A percentile compares a stretch with the other conserved stretches of the same genome.
Evolutionary conservation across 2,797 vertebrate genomes (phyloP).

Genomic region (Chiroxiphia lanceolata): DNA sequence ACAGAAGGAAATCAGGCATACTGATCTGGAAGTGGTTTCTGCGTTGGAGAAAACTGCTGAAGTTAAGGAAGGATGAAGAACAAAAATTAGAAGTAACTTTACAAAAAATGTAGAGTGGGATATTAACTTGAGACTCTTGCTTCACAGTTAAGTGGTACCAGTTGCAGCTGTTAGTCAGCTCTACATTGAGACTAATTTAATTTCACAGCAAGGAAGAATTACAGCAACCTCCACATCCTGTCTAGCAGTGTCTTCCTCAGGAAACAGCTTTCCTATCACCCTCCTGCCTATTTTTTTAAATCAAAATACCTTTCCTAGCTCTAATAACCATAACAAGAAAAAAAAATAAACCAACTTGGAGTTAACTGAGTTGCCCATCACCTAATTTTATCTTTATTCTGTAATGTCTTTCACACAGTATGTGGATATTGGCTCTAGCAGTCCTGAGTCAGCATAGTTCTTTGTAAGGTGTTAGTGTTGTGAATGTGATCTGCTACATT

Average conservation of each 20-base stretch:
- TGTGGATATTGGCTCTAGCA: background rate
- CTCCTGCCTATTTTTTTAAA: background rate
- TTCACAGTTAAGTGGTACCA: background rate
- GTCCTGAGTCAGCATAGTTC: background rate
- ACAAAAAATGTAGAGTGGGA: background rate
- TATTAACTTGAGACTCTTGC: background rate
- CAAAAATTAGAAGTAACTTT: background rate
- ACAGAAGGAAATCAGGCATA: background rate
- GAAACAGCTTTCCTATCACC: background rate
- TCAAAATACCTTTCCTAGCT: background rate
- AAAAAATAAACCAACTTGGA: background rate
- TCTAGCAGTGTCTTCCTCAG: constrained; percentile 25
- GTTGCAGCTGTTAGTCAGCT: background rate
- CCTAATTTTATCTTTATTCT: background rate
- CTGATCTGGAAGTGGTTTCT: background rate
- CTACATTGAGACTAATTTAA: background rate
- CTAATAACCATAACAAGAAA: background rate
- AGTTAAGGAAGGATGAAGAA: background rate
- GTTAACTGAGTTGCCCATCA: background rate
- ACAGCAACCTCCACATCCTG: background rate
- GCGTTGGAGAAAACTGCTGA: background rate
- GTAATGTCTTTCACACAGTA: background rate
- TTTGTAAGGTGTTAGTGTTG: background rate
- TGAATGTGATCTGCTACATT: background rate
- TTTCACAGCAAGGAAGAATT: constrained; percentile 43